Evolutionary conservation across 2,113 vertebrate species (phyloP).

Genomic region (Callaeas wilsoni): DNA sequence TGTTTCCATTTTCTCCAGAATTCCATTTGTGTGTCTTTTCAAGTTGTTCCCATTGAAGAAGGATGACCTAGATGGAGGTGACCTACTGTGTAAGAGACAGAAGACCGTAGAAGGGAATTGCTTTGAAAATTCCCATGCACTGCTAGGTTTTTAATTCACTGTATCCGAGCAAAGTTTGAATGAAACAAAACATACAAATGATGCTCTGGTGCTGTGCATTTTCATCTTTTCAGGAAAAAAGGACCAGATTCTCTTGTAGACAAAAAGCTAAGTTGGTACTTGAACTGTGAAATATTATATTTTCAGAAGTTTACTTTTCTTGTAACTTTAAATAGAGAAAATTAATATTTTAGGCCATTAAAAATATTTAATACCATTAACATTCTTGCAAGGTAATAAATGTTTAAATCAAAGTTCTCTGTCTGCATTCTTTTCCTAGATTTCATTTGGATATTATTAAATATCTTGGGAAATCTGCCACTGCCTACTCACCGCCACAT

Average conservation of each 20-base stretch:
- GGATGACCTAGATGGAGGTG: neutral
- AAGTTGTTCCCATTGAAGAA: neutral
- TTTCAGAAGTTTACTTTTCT: neutral
- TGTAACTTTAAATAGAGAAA: neutral
- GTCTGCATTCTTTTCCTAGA: neutral
- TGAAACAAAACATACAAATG: neutral
- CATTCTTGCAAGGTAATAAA: neutral
- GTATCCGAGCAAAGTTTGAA: neutral
- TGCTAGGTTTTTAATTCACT: neutral
- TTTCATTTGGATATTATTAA: neutral
- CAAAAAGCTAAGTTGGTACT: neutral
- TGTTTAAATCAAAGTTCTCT: neutral
- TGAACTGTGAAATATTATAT: neutral
- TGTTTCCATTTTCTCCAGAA: neutral
- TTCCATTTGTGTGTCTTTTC: neutral
- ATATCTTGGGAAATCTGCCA: neutral
- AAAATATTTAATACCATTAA: neutral
- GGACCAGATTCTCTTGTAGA: neutral
- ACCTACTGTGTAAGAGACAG: neutral
- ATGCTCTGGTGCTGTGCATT: neutral
- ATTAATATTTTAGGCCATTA: neutral
- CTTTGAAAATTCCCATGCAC: neutral
- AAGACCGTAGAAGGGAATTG: neutral
- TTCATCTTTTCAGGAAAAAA: neutral
- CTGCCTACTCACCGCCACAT: neutral